Evolutionary conservation across 1,140 invertebrate species (phyloP), one percentile per base, ranked within the genome.

Genomic region (Carcinoscorpius rotundicauda): DNA sequence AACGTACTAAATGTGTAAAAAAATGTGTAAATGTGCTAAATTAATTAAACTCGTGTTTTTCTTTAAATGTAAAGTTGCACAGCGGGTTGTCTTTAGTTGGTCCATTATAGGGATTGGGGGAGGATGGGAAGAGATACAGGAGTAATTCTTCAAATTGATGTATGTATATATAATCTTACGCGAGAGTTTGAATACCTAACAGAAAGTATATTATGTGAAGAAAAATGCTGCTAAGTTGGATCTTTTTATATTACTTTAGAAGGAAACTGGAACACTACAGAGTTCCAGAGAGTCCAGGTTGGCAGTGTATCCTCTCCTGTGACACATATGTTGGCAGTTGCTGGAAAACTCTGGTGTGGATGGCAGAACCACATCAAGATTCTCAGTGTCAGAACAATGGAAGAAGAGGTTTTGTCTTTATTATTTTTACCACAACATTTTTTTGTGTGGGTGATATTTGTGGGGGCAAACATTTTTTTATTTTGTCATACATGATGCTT

Each of bases 341-440:
- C 83, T 9, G 87, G 86, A 9, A 87, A 86, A 75, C 79, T 97
- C 48, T 96, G 93, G 91, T 96, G 93, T 78, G 86, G 86, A 52
- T 87, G 87, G 73, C 87, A 90, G 71, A 91, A 89, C 69, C 83
- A 81, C 50, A 85, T 97, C 57, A 89, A 89, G 77, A 84, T 94
- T 49, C 79, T 96, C 49, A 90, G 93, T 73, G 86, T 85, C 52
- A 76, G 81, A 58, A 84, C 85, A 0, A 77, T 89, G 65, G 81
- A 84, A 77, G 73, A 82, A 57, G 81, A 84, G 76, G 87, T 89
- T 77, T 3, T 6, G 2, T 48, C 9, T 6, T 60, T 6, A 8
- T 8, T 60, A 55, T 5, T 9, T 8, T 29, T 9, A 8, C 8
- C n/a, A 9, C 8, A 55, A 55, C n/a, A 55, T 3, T 9, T 9